Evolutionary conservation across 2,797 vertebrate species (phyloP), one percentile per base, ranked within the genome.

Genomic region (Heliangelus exortis): DNA sequence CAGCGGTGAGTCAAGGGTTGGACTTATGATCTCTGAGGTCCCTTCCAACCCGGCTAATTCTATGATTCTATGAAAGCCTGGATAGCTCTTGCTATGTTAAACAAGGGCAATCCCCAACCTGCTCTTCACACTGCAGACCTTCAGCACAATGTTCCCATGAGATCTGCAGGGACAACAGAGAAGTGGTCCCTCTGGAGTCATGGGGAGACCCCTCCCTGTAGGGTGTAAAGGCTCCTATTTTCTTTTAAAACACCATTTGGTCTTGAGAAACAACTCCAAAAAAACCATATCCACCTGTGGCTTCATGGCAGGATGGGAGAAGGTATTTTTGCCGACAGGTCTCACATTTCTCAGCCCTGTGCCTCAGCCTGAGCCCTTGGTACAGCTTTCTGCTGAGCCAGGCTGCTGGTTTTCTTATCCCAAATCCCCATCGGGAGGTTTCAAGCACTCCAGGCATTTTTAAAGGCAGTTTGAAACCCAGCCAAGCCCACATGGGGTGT

Each of bases 101-200:
- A 74, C n/a, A 36, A 50, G 45, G 33, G 33, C 11, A 61, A 63
- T 54, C 36, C 36, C 58, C 57, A 31, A 58, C 39, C 69, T 75
- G 79, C 34, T 59, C n/a, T 58, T 63, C 7, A 10, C 7, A 8
- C 26, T 31, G 59, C 43, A 55, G 39, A 10, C 15, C 17, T 48
- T 72, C 50, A 53, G 65, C 0, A 0, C 15, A 72, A 47, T 0
- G 0, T 39, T 87, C 86, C 48, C 3, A 0, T 2, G 31, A 66
- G 55, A 68, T 95, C 53, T 79, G 55, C 45, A 31, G 0, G 0
- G 79, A 23, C 2, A 0, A 45, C n/a, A 14, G 0, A 0, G 2
- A 0, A 0, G 6, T 33, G 6, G 0, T n/a, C 4, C 25, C 58
- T 13, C 15, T 0, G 0, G 41, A n/a, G 47, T 7, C 54, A 69